These are phyloP conservation scores for Pogonomyrmex barbatus DNA, from an alignment of 1,140 invertebrate species.

Conservation along the genomic window DNA sequence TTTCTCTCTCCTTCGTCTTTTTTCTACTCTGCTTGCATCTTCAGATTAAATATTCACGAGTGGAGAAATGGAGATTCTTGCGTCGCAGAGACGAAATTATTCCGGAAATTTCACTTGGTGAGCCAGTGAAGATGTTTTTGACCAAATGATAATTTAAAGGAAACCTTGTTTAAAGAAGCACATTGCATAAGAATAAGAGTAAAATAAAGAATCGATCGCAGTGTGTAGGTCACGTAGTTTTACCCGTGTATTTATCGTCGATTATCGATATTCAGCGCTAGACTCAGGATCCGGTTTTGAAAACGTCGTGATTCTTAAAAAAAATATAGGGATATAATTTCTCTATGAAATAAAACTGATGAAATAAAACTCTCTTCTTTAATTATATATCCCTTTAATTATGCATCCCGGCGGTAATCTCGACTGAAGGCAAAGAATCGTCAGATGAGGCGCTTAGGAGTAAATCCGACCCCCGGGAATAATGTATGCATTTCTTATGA, in stretches of 20 bases:
- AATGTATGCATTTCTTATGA: slow-evolving; percentile 14
- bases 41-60: slow-evolving; percentile 61
- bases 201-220: background rate
- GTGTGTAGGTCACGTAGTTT: background rate
- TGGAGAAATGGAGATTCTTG: slow-evolving; percentile 39
- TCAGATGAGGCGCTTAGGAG: background rate
- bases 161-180: background rate
- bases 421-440: background rate
- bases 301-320: background rate
- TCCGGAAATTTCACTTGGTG: slow-evolving; percentile 20
- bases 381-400: slow-evolving; percentile 10
- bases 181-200: background rate
- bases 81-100: slow-evolving; percentile 22
- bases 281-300: background rate
- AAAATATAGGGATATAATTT: background rate
- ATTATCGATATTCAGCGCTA: background rate
- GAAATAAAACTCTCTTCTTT: background rate
- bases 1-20: background rate
- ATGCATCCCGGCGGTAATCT: background rate
- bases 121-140: background rate
- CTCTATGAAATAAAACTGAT: no score
- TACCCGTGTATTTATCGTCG: background rate
- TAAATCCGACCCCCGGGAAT: background rate
- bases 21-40: slow-evolving; percentile 14
- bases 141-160: slow-evolving; percentile 9